Evolutionary conservation across 2,113 vertebrate species (phyloP).

Genomic region (Oncorhynchus mykiss): DNA sequence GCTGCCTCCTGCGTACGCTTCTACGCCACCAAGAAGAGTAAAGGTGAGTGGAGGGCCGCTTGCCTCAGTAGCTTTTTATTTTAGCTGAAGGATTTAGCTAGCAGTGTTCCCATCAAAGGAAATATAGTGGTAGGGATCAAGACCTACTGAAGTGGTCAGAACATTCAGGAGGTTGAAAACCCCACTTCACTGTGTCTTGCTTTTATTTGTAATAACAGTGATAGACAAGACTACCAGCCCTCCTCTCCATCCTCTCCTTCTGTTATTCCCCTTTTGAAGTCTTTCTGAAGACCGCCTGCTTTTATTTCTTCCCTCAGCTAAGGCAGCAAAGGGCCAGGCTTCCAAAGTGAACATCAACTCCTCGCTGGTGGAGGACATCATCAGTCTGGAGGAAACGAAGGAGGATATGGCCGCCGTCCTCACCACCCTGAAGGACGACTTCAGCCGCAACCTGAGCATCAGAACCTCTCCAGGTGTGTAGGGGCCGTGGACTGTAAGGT

Average conservation of each 20-base stretch:
- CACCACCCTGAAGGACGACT: conserved; percentile 85
- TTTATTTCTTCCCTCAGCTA: background rate
- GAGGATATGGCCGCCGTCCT: conserved; percentile 83
- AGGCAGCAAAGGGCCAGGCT: conserved; percentile 76
- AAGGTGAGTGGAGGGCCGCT: conserved; percentile 63
- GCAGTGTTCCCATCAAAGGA: background rate
- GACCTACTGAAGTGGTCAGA: background rate
- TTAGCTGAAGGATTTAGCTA: background rate
- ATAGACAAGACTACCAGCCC: conserved; percentile 41
- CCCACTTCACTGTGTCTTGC: conserved; percentile 22
- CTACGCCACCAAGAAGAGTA: conserved; percentile 90
- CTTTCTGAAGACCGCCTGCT: background rate
- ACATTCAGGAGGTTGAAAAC: conserved; percentile 15
- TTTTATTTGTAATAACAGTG: conserved; percentile 52
- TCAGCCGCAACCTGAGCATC: conserved; percentile 87
- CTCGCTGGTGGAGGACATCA: conserved; percentile 88
- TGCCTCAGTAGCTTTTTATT: conserved; percentile 14
- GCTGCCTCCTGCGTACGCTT: conserved; percentile 63
- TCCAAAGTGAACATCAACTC: conserved; percentile 85
- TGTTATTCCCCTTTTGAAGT: conserved; percentile 21
- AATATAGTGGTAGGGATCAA: background rate
- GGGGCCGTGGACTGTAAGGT: no score
- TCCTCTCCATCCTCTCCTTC: background rate
- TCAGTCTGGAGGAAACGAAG: conserved; percentile 82
- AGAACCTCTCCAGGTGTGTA: conserved; percentile 87